Evolutionary conservation across 2,888 invertebrate species (phyloP).

Genomic region (Nephrotoma appendiculata): DNA sequence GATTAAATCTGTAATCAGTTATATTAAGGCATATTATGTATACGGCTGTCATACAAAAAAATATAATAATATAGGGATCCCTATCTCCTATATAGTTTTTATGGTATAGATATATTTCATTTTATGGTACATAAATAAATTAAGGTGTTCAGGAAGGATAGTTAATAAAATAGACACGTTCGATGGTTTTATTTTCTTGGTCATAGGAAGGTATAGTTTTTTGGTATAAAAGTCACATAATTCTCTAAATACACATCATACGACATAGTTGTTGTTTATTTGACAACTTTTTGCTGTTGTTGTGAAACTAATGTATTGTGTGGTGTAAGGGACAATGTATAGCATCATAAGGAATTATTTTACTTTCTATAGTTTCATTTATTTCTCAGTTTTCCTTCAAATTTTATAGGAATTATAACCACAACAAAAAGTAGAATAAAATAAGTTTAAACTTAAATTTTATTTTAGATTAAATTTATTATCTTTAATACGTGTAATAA

Average conservation of each 20-base stretch:
- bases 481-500: too few species aligned
- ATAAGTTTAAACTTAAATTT: too few species aligned
- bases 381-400: neutral
- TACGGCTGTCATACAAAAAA: neutral
- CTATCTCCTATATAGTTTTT: neutral
- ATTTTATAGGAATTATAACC: neutral
- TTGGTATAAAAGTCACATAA: neutral
- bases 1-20: neutral
- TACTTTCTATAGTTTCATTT: too few species aligned
- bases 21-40: neutral
- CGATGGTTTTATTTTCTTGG: neutral
- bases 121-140: neutral
- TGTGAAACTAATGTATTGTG: neutral
- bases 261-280: neutral
- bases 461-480: too few species aligned
- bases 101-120: neutral
- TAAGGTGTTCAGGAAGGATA: neutral
- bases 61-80: neutral
- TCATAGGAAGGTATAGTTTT: neutral
- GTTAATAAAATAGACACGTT: neutral
- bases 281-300: neutral
- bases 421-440: too few species aligned
- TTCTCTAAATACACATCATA: neutral
- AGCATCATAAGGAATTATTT: neutral
- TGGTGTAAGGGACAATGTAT: neutral